Conservation (phyloP, 1,140 invertebrate species). For the Pachypsylla venusta region DNA sequence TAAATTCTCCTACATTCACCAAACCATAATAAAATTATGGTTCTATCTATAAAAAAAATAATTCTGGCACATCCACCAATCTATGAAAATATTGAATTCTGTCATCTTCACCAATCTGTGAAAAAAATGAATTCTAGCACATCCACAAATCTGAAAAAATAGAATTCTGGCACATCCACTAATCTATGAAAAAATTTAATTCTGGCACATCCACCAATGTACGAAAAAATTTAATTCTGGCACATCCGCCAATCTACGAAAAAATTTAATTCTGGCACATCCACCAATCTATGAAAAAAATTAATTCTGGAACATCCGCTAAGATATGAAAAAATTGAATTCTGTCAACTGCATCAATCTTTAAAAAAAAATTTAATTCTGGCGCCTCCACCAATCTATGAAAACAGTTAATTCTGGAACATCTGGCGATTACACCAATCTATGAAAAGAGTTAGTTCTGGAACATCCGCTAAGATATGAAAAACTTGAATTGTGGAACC, state of each 20-base stretch:
- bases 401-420: not conserved
- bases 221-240: not conserved
- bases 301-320: too few relatives aligned
- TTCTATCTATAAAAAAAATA: not conserved
- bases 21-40: not conserved
- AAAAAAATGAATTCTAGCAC: too few relatives aligned
- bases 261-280: not conserved
- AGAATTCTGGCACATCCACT: too few relatives aligned
- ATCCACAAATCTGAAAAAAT: too few relatives aligned
- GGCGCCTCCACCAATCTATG: not conserved
- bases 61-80: not conserved
- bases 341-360: not conserved
- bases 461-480: not conserved
- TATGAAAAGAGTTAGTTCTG: not conserved
- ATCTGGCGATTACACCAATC: not conserved
- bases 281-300: too few relatives aligned
- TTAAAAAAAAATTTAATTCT: not conserved
- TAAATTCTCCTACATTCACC: not conserved
- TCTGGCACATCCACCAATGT: not conserved
- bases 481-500: too few relatives aligned
- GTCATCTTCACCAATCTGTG: not conserved
- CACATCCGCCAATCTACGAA: not conserved
- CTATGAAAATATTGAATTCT: not conserved
- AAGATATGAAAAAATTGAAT: too few relatives aligned
- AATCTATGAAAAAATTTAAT: not conserved